These are phyloP conservation scores for Drosophila ohnishii DNA, from an alignment of 1,140 invertebrate species.

Conservation along the genomic window DNA sequence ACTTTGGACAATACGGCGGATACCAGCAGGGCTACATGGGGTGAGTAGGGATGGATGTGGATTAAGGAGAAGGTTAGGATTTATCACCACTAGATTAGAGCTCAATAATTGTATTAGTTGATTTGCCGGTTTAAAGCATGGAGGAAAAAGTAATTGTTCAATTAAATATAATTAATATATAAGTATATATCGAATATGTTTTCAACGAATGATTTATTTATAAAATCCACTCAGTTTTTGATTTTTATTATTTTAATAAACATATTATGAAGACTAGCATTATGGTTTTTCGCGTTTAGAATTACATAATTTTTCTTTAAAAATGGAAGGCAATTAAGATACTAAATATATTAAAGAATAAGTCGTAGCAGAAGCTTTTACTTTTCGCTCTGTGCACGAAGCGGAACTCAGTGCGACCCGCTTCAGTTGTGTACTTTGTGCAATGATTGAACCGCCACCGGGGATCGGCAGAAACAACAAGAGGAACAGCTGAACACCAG, in stretches of 20 bases:
- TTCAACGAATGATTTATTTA: background rate
- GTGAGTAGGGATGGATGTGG: constrained; percentile 83
- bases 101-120: constrained; percentile 51
- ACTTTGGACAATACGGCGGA: constrained; percentile 89
- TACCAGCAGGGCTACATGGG: constrained; percentile 92
- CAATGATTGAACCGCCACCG: constrained; percentile 75
- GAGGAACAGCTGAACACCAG: constrained; percentile 4
- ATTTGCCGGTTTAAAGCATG: background rate
- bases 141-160: background rate
- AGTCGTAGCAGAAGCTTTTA: too few relatives aligned
- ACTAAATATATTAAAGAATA: background rate
- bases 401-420: background rate
- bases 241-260: background rate
- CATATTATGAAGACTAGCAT: too few relatives aligned
- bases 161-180: background rate
- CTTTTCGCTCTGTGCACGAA: background rate
- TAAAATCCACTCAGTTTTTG: background rate
- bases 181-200: background rate
- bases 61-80: background rate
- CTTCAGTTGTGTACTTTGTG: constrained; percentile 30
- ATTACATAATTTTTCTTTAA: background rate
- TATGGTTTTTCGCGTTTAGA: too few relatives aligned
- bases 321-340: too few relatives aligned
- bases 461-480: constrained; percentile 55
- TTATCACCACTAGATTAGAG: constrained; percentile 28